These are phyloP conservation scores for Tetanocera ferruginea DNA, from an alignment of 2,888 invertebrate genomes.

Conservation along the genomic window DNA sequence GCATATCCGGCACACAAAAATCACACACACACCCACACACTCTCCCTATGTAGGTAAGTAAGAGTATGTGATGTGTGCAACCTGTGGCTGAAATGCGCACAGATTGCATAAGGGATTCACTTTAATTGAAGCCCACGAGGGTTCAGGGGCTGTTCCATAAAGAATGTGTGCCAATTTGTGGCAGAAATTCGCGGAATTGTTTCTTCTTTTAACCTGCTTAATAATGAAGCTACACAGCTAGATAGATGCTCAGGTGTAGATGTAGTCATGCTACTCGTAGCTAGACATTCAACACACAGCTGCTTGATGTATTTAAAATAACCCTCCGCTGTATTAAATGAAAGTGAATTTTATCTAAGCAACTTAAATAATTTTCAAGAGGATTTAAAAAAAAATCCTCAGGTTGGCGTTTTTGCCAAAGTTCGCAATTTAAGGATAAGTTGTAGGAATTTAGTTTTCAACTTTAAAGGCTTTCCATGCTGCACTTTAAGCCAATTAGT, in stretches of 20 bases:
- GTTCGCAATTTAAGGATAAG: too few species aligned
- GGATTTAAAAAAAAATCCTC: neutral
- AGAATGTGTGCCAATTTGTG: constrained; percentile 30
- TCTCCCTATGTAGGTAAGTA: neutral
- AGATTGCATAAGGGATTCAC: neutral
- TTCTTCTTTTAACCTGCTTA: neutral
- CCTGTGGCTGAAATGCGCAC: neutral
- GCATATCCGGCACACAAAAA: neutral
- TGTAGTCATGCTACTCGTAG: neutral
- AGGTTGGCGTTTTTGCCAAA: too few species aligned
- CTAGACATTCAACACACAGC: neutral
- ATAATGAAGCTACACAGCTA: neutral
- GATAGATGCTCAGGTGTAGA: neutral
- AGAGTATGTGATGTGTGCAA: neutral
- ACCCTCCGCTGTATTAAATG: neutral
- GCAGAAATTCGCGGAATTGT: constrained; percentile 16
- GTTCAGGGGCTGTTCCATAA: neutral
- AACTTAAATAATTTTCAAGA: neutral
- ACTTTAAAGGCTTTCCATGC: too few species aligned
- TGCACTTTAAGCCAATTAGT: too few species aligned
- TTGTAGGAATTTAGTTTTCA: too few species aligned
- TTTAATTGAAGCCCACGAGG: neutral
- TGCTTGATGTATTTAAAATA: too few species aligned
- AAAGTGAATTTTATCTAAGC: neutral
- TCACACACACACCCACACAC: constrained; percentile 6